These are phyloP conservation scores for Cryptocephalus moraei DNA, from an alignment of 2,888 invertebrate species.

Conservation along the genomic window DNA sequence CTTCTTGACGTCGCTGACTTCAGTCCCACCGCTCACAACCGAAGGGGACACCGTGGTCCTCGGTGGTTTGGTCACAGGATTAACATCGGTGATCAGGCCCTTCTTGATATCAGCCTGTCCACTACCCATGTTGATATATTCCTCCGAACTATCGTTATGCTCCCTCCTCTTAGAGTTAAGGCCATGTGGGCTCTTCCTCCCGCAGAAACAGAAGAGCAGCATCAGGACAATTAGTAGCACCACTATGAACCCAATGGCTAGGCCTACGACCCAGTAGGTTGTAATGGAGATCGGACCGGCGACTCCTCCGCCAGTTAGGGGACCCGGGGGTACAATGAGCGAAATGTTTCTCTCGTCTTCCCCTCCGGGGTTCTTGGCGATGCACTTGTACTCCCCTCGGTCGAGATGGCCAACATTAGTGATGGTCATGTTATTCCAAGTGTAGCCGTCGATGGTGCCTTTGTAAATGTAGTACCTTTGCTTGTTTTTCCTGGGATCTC, in stretches of 20 bases:
- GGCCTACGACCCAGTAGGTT: conserved; percentile 40
- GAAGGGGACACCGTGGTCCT: conserved; percentile 66
- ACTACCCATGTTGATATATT: conserved; percentile 59
- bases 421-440: conserved; percentile 52
- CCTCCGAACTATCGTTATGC: conserved; percentile 27
- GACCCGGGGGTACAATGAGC: conserved; percentile 36
- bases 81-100: conserved; percentile 71
- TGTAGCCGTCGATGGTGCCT: conserved; percentile 22
- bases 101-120: conserved; percentile 78
- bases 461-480: conserved; percentile 42
- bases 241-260: conserved; percentile 38
- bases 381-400: conserved; percentile 51
- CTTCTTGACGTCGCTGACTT: conserved; percentile 73
- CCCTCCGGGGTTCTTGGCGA: conserved; percentile 75
- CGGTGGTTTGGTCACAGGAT: conserved; percentile 76
- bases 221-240: conserved; percentile 42
- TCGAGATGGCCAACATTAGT: conserved; percentile 38
- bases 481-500: conserved; percentile 36
- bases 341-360: conserved; percentile 66
- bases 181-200: conserved; percentile 20
- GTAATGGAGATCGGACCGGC: conserved; percentile 26
- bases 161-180: conserved; percentile 26
- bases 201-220: conserved; percentile 33
- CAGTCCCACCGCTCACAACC: conserved; percentile 62
- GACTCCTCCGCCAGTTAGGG: conserved; percentile 18